Conservation (phyloP, 2,113 vertebrate genomes). For the Silurus asotus region DNA sequence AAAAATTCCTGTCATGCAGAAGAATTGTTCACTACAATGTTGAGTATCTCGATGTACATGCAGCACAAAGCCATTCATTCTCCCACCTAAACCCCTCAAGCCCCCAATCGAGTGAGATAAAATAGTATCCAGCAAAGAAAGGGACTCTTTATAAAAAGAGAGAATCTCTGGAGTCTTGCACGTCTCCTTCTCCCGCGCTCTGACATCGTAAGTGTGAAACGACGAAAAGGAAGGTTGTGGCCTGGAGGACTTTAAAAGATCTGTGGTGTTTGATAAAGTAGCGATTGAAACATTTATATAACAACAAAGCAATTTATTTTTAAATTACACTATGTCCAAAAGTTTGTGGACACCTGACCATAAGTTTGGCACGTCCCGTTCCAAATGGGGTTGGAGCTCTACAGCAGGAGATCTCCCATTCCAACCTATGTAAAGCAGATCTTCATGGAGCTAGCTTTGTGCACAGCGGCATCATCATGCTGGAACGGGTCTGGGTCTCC, state of each 20-base stretch:
- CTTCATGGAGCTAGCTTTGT: no score
- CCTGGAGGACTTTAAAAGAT: not conserved
- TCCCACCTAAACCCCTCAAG: not conserved
- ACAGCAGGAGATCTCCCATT: no score
- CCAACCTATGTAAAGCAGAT: no score
- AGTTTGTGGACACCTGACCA: no score
- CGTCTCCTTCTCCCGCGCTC: no score
- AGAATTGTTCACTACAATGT: not conserved
- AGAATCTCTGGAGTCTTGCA: not conserved
- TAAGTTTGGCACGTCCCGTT: no score
- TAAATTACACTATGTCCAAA: not conserved
- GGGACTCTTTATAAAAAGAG: not conserved
- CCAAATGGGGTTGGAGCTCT: no score
- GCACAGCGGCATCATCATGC: no score
- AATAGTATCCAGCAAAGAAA: not conserved
- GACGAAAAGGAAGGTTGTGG: not conserved
- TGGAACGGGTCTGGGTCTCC: no score
- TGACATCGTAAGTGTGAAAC: not conserved
- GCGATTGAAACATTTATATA: not conserved
- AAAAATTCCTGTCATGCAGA: not conserved
- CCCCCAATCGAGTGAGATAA: not conserved
- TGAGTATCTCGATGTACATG: not conserved
- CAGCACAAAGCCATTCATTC: not conserved
- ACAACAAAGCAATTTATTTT: not conserved
- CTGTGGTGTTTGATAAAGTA: not conserved